Percentiles rank a stretch among this genome's conserved stretches.
These are phyloP conservation scores for Onthophagus taurus DNA, from an alignment of 1,140 invertebrate genomes.

Conservation along the genomic window DNA sequence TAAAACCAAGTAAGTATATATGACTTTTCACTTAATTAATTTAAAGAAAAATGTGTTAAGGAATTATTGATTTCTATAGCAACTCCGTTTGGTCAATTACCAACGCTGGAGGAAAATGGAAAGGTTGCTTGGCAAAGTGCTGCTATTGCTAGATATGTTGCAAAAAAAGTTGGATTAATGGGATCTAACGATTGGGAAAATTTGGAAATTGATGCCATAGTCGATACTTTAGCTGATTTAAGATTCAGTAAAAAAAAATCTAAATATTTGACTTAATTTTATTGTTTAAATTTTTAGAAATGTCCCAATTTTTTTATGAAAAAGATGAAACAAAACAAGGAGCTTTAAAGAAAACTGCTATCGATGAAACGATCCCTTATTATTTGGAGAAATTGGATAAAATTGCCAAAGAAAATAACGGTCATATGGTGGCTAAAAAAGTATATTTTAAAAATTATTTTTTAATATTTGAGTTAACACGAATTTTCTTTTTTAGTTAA, in stretches of 20 bases:
- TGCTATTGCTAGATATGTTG: constrained; percentile 60
- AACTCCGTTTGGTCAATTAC: constrained; percentile 63
- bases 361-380: constrained; percentile 45
- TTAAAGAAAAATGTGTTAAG: not conserved
- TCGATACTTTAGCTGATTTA: constrained; percentile 49
- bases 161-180: constrained; percentile 50
- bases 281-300: constrained; percentile 1
- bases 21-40: not conserved
- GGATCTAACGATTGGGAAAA: constrained; percentile 55
- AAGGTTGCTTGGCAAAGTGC: constrained; percentile 54
- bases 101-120: constrained; percentile 61
- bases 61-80: constrained; percentile 35
- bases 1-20: constrained; percentile 46
- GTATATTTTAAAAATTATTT: no score
- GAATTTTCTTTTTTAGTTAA: constrained; percentile 42
- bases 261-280: not conserved
- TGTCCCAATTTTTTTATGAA: constrained; percentile 23
- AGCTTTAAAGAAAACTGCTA: constrained; percentile 36
- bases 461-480: no score
- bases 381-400: constrained; percentile 49
- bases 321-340: constrained; percentile 41
- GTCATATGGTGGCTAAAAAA: constrained; percentile 41
- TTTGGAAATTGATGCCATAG: constrained; percentile 50
- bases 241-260: constrained; percentile 4
- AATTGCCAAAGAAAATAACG: constrained; percentile 45